Evolutionary conservation across 1,140 invertebrate species (phyloP).

Genomic region (Pseudomyrmex pallidus): DNA sequence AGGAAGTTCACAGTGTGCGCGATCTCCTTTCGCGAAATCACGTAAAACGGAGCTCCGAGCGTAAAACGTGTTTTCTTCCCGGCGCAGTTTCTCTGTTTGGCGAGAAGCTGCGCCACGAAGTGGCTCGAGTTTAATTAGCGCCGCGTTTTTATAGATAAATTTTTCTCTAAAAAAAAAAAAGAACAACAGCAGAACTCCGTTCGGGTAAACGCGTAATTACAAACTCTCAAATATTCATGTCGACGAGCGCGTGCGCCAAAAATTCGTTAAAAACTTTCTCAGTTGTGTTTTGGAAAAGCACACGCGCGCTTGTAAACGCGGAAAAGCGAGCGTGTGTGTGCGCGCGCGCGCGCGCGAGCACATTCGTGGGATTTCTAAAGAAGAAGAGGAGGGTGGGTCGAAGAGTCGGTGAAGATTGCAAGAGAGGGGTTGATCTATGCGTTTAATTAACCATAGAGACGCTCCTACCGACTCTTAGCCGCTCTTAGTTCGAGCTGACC

Average conservation of each 20-base stretch:
- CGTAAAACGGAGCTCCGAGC: conserved; percentile 36
- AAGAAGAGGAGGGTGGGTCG: conserved; percentile 23
- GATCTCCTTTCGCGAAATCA: conserved; percentile 66
- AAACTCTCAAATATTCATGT: background rate
- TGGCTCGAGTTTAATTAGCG: background rate
- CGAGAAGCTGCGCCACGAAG: conserved; percentile 13
- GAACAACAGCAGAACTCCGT: no score
- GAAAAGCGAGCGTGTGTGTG: background rate
- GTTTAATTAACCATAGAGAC: conserved; percentile 85
- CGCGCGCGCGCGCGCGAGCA: conserved; percentile 53
- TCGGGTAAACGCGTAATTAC: background rate
- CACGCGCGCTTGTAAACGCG: no score
- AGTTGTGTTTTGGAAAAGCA: no score
- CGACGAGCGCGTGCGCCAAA: background rate
- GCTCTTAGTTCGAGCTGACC: conserved; percentile 81
- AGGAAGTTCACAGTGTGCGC: conserved; percentile 62
- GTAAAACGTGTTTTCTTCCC: conserved; percentile 36
- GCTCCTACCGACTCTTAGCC: conserved; percentile 82
- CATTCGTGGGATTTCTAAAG: conserved; percentile 59
- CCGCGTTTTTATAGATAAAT: background rate
- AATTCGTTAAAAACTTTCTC: conserved; percentile 23
- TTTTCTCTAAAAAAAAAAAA: background rate
- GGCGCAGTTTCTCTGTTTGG: background rate
- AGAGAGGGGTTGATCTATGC: conserved; percentile 81
- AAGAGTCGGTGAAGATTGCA: conserved; percentile 70